phyloP scores from a whole-genome alignment of 1,140 invertebrate genomes.

The Drosophila guanche region DNA sequence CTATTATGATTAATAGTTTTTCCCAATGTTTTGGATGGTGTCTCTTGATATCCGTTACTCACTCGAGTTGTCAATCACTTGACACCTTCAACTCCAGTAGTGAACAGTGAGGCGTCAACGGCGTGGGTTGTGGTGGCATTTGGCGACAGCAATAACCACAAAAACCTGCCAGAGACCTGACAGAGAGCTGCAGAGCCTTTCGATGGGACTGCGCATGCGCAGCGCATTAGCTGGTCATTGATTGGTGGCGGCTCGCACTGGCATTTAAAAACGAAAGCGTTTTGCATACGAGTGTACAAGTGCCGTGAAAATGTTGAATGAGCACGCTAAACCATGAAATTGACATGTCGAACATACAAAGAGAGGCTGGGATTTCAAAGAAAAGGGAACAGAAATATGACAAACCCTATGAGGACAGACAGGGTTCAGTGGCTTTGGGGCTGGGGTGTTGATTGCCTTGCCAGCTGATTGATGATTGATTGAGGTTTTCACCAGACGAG shows the following conservation, averaged over 20 bases:
- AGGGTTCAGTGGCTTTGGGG: constrained; percentile 54
- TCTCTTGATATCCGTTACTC: constrained; percentile 11
- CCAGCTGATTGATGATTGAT: constrained; percentile 75
- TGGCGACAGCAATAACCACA: constrained; percentile 41
- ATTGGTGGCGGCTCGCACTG: constrained; percentile 5
- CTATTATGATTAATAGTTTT: constrained; percentile 40
- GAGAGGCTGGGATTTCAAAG: constrained; percentile 18
- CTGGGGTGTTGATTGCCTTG: constrained; percentile 38
- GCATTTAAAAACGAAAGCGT: constrained; percentile 66
- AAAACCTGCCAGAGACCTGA: constrained; percentile 15
- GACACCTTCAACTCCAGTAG: constrained; percentile 46
- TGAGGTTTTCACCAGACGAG: constrained; percentile 71
- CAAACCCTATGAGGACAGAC: constrained; percentile 33
- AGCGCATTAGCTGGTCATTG: constrained; percentile 27
- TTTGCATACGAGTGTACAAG: constrained; percentile 45
- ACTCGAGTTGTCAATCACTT: constrained; percentile 33
- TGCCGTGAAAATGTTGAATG: constrained; percentile 42
- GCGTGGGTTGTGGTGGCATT: constrained; percentile 50
- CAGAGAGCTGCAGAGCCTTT: not conserved
- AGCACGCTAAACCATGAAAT: constrained; percentile 59
- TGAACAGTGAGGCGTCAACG: constrained; percentile 21
- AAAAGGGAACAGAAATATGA: constrained; percentile 38
- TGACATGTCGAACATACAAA: constrained; percentile 55
- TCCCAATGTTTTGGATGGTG: constrained; percentile 8
- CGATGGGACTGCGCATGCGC: constrained; percentile 58